Conservation (phyloP, 1,140 invertebrate genomes). For the Sminthurinus signatus region DNA sequence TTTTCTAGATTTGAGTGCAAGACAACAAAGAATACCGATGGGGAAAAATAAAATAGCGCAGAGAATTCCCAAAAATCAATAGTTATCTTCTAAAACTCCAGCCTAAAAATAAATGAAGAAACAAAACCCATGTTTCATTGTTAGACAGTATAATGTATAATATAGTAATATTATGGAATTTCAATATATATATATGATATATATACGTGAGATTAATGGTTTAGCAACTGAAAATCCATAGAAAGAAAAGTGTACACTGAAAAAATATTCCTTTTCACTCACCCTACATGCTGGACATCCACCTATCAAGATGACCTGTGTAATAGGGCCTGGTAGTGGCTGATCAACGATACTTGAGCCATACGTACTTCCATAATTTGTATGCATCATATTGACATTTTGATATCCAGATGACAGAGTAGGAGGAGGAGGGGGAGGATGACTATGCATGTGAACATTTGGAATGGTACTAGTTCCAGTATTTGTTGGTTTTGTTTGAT, state of each 20-base stretch:
- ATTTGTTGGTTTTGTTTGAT: too few relatives aligned
- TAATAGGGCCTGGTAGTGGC: constrained; percentile 45
- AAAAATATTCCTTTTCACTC: constrained; percentile 41
- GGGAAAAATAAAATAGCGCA: constrained; percentile 83
- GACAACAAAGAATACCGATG: constrained; percentile 71
- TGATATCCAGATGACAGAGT: too few relatives aligned
- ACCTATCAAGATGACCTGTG: constrained; percentile 64
- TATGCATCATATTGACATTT: constrained; percentile 6
- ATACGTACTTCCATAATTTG: constrained; percentile 1
- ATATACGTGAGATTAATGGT: too few relatives aligned
- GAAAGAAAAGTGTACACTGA: too few relatives aligned
- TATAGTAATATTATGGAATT: too few relatives aligned
- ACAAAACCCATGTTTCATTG: too few relatives aligned
- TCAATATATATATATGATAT: too few relatives aligned
- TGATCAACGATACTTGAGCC: constrained; percentile 15
- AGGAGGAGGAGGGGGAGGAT: neutral
- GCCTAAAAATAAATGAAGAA: constrained; percentile 49
- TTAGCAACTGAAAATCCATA: too few relatives aligned
- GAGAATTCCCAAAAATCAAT: constrained; percentile 68
- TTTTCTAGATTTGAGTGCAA: constrained; percentile 57
- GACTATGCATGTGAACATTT: too few relatives aligned
- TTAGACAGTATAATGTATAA: too few relatives aligned
- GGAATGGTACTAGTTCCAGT: too few relatives aligned
- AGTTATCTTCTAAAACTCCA: constrained; percentile 75
- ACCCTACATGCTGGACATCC: constrained; percentile 74